Base-by-base conservation (phyloP, 92 coral and sea anemone species). In the Porites divaricata region DNA sequence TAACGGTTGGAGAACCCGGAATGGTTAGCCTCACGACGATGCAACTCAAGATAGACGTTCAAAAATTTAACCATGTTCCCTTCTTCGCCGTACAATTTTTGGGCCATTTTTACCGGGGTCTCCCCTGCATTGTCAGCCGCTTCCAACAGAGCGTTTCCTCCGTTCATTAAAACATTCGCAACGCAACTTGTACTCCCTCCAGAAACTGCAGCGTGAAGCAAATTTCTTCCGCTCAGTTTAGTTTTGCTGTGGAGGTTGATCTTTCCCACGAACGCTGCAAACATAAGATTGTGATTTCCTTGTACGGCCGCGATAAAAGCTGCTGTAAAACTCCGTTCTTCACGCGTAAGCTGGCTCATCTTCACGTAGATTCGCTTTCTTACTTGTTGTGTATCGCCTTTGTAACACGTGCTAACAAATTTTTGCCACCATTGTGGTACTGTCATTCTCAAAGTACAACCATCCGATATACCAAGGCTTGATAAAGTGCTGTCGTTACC, bases 391-490 rank as follows among this genome's bases (percentile, higher is more conserved):
- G 79, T 83, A 48, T 94, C 93, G 45, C 85, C 86, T 14, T 84
- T 88, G 68, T 80, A 75, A 57, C 91, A 90, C 63, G 95, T 83
- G 61, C 78, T 74, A 69, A 94, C 77, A 58, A 94, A 92, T 48
- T 82, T 84, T 48, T 89, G 90, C 98, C 98, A 94, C 88, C 89
- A 90, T 23, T 86, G 93, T 9, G 87, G 81, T 7, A 94, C 81
- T 6, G 84, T 86, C 23, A 91, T 24, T 59, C 66, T 83, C 26
- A 91, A 45, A 5, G 88, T 75, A 49, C 77, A 74, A 2, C 68
- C 87, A 19, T 75, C 68, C 6, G 88, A 14, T 41, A 88, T 73
- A 20, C 63, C 62, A 5, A 74, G 70, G n/a, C 56, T 65, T 35
- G 74, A 48, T 9, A 84, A 24, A 9, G 79, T 63, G 61, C 52